phyloP scores from a whole-genome alignment of 2,113 vertebrate genomes.

The Microcebus lehilahytsara region DNA sequence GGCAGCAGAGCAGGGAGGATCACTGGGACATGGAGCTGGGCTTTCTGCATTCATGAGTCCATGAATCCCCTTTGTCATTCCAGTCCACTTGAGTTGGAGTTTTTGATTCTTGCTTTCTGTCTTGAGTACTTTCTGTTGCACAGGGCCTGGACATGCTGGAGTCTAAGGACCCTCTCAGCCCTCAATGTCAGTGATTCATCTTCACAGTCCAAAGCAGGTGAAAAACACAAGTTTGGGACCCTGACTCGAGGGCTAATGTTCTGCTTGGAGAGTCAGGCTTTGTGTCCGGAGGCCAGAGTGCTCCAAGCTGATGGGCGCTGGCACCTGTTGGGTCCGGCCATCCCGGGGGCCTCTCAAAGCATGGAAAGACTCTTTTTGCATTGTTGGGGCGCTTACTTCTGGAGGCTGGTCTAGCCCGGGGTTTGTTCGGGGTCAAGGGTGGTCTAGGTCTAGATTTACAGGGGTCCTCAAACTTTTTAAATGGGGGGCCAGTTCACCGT shows the following conservation, averaged over 20 bases:
- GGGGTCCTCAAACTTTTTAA: too few species aligned
- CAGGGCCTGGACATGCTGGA: background rate
- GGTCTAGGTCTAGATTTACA: background rate
- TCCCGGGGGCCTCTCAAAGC: background rate
- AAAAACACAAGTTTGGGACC: background rate
- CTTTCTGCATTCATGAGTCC: background rate
- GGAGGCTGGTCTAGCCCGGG: background rate
- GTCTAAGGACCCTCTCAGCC: slow-evolving; percentile 9
- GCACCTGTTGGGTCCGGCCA: rapidly evolving
- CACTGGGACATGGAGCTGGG: background rate
- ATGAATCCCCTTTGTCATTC: background rate
- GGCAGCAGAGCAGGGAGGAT: background rate
- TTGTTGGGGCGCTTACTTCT: background rate
- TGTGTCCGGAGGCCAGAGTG: background rate
- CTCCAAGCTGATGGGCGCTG: background rate
- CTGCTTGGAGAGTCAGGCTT: background rate
- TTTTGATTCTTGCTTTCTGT: background rate
- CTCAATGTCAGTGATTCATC: background rate
- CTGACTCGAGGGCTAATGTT: background rate
- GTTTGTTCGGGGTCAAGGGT: background rate
- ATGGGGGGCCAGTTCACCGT: too few species aligned
- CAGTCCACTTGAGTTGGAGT: background rate
- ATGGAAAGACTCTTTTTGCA: background rate
- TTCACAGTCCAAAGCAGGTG: background rate
- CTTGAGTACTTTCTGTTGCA: background rate